These are phyloP conservation scores for Tiliacea citrago DNA, from an alignment of 2,888 invertebrate genomes.

Conservation along the genomic window DNA sequence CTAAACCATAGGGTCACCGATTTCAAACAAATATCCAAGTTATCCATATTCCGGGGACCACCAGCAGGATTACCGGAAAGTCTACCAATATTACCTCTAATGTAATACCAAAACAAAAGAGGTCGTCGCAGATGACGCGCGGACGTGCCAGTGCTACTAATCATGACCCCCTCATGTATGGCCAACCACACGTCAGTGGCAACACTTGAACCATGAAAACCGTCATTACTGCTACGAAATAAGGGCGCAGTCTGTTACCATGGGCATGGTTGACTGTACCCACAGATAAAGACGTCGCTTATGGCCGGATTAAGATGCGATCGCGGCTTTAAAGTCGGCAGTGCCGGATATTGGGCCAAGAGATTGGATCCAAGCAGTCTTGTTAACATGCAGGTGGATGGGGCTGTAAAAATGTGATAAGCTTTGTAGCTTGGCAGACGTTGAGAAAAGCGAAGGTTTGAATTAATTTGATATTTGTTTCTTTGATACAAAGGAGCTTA, in stretches of 20 bases:
- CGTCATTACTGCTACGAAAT: background rate
- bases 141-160: constrained; percentile 80
- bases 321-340: constrained; percentile 74
- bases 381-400: constrained; percentile 64
- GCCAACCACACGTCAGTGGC: background rate
- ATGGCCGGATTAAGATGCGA: constrained; percentile 82
- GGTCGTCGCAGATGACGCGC: constrained; percentile 80
- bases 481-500: background rate
- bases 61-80: constrained; percentile 52
- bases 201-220: background rate
- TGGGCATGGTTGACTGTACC: constrained; percentile 30
- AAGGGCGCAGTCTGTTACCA: background rate
- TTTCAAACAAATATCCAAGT: constrained; percentile 19
- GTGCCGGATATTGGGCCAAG: constrained; percentile 46
- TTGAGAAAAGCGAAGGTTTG: background rate
- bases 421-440: constrained; percentile 22
- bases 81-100: constrained; percentile 62
- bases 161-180: constrained; percentile 8
- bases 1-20: background rate
- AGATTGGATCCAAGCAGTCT: constrained; percentile 45
- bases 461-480: constrained; percentile 23
- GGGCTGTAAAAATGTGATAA: constrained; percentile 48
- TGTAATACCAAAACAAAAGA: constrained; percentile 73
- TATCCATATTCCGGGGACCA: constrained; percentile 36
- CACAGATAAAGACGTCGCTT: constrained; percentile 76